phyloP scores from a whole-genome alignment of 2,888 invertebrate genomes.

The Copidosoma aretas region DNA sequence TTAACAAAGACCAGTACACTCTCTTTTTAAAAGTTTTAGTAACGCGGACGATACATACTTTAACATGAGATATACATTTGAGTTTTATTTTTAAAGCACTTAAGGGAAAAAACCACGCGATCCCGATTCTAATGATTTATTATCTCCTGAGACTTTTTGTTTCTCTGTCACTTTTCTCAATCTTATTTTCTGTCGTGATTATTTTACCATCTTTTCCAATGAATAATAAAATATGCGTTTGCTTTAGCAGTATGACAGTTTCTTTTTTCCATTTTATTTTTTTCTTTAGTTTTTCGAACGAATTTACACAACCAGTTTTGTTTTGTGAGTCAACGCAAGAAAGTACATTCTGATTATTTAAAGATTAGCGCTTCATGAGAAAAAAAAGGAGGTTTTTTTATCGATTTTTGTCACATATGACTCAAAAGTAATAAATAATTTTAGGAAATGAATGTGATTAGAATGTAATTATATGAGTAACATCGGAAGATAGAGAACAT shows the following conservation, averaged over 20 bases:
- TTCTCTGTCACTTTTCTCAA: slow-evolving; percentile 26
- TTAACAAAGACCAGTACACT: slow-evolving; percentile 19
- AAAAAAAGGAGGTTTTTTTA: slow-evolving; percentile 1
- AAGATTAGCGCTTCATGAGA: slow-evolving; percentile 12
- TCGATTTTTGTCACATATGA: not conserved
- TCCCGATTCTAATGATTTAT: slow-evolving; percentile 50
- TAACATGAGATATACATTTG: slow-evolving; percentile 45
- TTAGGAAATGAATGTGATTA: not conserved
- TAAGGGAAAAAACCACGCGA: slow-evolving; percentile 58
- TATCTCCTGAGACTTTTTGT: slow-evolving; percentile 40
- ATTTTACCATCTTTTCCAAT: slow-evolving; percentile 10
- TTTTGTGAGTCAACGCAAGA: slow-evolving; percentile 29
- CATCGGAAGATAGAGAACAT: slow-evolving; percentile 26
- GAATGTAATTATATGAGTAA: not conserved
- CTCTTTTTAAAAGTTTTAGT: slow-evolving; percentile 27
- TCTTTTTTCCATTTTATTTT: slow-evolving; percentile 9
- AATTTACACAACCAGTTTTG: slow-evolving; percentile 33
- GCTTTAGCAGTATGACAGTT: not conserved
- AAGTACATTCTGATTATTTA: slow-evolving; percentile 9
- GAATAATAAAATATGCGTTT: slow-evolving; percentile 16
- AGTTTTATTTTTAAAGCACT: slow-evolving; percentile 56
- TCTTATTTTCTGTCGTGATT: slow-evolving; percentile 14
- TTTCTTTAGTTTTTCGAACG: slow-evolving; percentile 10
- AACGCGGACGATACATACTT: slow-evolving; percentile 32
- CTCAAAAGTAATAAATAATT: not conserved